Evolutionary conservation across 35 echinoderm and acorn worm species (phyloP), one percentile per base, ranked within the genome.

Genomic region (Eucidaris tribuloides): DNA sequence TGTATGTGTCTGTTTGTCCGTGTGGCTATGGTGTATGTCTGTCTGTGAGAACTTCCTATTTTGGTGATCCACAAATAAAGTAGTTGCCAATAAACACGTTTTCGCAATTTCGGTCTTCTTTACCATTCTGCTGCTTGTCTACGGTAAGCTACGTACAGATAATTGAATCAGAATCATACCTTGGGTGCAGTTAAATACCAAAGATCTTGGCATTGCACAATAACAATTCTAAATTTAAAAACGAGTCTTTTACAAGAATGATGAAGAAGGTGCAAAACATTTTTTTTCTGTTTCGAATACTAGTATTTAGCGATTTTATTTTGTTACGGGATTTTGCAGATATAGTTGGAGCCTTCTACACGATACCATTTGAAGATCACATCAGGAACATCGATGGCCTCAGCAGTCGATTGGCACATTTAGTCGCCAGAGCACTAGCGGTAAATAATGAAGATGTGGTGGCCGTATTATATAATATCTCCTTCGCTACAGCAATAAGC

Each of bases 401-500:
- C 14, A 74, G 68, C 68, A 74, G 68, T 74, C 68, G 68, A 25
- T 44, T 74, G 19, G 68, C 13, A 20, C 22, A 74, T 40, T 25
- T 74, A 22, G 14, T 74, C 24, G 29, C 35, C 37, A 20, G 15
- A 18, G 68, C 68, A 9, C 38, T 74, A 25, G 68, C 1, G 7
- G 7, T 74, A 42, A 36, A 44, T 20, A 40, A 44, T 44, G n/a
- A 17, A 13, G 5, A 13, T 17, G 38, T 41, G 18, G 40, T 42
- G 44, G 68, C 37, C 7, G 37, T 15, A 2, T 40, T 74, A 1
- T 74, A 74, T 36, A 74, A 74, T 23, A 74, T 74, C 4, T 74
- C 68, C 24, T 36, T 35, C 44, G 24, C 38, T 41, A 22, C 25
- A 15, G 68, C 68, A 9, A 22, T 44, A 24, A 74, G 35, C 25